Percentiles rank a stretch among this genome's conserved stretches.
Evolutionary conservation across 1,140 invertebrate genomes (phyloP).

Genomic region (Aradophagus sp.): DNA sequence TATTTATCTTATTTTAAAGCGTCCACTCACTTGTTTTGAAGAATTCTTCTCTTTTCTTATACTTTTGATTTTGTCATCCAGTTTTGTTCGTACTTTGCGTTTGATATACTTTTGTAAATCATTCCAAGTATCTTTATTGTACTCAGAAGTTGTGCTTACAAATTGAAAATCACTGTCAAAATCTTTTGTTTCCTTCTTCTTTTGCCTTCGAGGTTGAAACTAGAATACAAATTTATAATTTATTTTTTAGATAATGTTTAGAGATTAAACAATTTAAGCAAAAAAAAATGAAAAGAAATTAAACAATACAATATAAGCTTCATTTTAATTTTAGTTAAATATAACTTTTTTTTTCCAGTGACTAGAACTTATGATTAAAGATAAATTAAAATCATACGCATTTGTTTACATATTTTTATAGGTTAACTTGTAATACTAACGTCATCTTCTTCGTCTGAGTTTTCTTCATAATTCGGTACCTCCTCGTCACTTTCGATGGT

Average conservation of each 20-base stretch:
- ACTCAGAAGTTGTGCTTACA: constrained; percentile 82
- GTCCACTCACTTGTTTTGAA: too few species aligned
- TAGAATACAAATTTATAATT: too few species aligned
- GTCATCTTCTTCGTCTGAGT: constrained; percentile 87
- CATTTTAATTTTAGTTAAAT: background rate
- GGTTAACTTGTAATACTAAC: constrained; percentile 75
- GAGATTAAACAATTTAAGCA: too few species aligned
- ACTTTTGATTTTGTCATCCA: constrained; percentile 89
- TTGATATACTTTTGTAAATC: constrained; percentile 89
- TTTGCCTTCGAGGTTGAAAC: constrained; percentile 87
- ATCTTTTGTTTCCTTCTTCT: constrained; percentile 81
- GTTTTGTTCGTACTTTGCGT: constrained; percentile 84
- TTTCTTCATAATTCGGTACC: constrained; percentile 85
- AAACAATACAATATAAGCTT: too few species aligned
- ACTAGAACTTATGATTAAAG: too few species aligned
- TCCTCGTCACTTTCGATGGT: constrained; percentile 88
- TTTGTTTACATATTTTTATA: constrained; percentile 28
- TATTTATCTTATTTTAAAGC: too few species aligned
- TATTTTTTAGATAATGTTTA: too few species aligned
- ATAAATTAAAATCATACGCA: too few species aligned
- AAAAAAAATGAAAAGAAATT: too few species aligned
- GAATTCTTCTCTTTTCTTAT: constrained; percentile 76
- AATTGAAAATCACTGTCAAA: constrained; percentile 86
- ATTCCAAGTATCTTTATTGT: constrained; percentile 89
- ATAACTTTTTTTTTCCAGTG: too few species aligned